Base-by-base conservation (phyloP, 2,888 invertebrate genomes). In the Eristalinus sepulchralis region DNA sequence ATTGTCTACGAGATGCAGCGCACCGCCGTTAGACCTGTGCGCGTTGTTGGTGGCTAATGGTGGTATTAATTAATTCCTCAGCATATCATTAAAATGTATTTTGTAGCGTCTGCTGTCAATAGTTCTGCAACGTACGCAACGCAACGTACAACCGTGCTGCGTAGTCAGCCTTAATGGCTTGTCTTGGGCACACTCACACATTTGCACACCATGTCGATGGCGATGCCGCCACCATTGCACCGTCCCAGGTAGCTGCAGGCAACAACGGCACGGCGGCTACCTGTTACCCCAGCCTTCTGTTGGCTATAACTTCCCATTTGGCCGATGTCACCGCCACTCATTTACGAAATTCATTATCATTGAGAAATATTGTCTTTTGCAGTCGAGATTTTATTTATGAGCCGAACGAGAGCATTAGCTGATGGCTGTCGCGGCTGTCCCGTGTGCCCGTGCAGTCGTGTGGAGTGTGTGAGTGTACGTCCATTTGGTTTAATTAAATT, bases 321-420 rank as follows among this genome's bases (percentile, higher is more conserved):
- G 75, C 73, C 79, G 75, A 83, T 83, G 86, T 86, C 86, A 75
- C 77, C 68, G 83, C 83, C 78, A 83, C 78, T 86, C 83, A 86
- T 83, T 86, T 86, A 83, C 86, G 79, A 86, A 86, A 86, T 86
- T 86, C 86, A 86, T 86, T 86, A 79, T 83, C 86, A 75, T 79
- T 86, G 86, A 86, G 86, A 86, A 86, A 86, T 86, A 86, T 86
- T 86, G 86, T 86, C 83, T 79, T 83, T 83, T 57, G 78, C 78
- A 83, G 78, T 71, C 73, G 71, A 31, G 62, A 86, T 79, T 86
- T 86, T 86, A 86, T 86, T 86, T 86, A 86, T 83, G 86, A 71
- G 73, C 60, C 78, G 71, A 75, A 60, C 57, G 13, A n/a, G 33
- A 13, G 57, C 75, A 75, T 83, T 86, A 82, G 77, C 63, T n/a